Evolutionary conservation across 2,797 vertebrate genomes (phyloP).

Genomic region (Megalops cyprinoides): DNA sequence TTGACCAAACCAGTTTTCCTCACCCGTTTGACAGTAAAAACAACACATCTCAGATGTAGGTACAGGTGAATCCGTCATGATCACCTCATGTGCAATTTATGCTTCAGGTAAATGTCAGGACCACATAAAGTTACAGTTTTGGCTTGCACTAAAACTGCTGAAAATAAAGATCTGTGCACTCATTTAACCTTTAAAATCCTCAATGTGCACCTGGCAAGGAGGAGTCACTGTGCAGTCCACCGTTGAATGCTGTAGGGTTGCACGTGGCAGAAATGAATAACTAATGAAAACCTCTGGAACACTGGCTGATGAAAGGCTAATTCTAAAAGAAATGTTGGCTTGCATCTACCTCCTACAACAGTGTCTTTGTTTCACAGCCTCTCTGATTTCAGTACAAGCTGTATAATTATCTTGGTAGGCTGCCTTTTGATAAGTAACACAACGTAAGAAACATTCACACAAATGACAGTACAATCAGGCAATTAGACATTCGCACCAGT

Average conservation of each 20-base stretch:
- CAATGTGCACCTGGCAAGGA: too few species aligned
- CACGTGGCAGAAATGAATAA: too few species aligned
- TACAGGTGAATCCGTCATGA: too few species aligned
- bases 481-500: constrained; percentile 39
- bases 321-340: constrained; percentile 28
- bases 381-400: neutral
- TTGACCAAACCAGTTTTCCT: too few species aligned
- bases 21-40: too few species aligned
- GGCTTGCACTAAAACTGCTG: neutral
- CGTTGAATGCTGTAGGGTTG: too few species aligned
- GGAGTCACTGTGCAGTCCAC: too few species aligned
- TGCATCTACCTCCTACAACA: constrained; percentile 37
- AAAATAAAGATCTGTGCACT: neutral
- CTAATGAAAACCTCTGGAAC: neutral
- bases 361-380: constrained; percentile 44
- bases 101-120: neutral
- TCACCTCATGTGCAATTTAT: neutral
- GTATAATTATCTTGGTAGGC: constrained; percentile 46
- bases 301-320: constrained; percentile 11
- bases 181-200: too few species aligned
- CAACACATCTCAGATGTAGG: too few species aligned
- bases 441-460: constrained; percentile 12
- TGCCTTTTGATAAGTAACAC: constrained; percentile 38
- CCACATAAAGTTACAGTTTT: neutral
- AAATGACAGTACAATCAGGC: constrained; percentile 38